These are phyloP conservation scores for Sogatella furcifera DNA, from an alignment of 1,140 invertebrate genomes.

Conservation along the genomic window DNA sequence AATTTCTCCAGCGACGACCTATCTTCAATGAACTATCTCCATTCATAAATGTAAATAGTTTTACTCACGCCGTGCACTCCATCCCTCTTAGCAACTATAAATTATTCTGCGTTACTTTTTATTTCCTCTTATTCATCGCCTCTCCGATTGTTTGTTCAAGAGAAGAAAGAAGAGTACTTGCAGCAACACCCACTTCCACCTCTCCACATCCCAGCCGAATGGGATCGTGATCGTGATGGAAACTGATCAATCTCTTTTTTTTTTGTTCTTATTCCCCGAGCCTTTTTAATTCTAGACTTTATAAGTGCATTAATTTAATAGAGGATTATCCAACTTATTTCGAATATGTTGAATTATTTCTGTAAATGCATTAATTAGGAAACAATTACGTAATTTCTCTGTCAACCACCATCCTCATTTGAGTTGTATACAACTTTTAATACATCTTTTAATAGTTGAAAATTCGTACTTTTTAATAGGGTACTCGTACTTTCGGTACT, in stretches of 20 bases:
- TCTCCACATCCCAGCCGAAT: background rate
- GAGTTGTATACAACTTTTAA: too few species aligned
- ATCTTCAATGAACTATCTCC: constrained; percentile 1
- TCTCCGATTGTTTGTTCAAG: background rate
- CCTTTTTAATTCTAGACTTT: background rate
- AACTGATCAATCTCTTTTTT: background rate
- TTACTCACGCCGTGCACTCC: background rate
- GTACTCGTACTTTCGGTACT: too few species aligned
- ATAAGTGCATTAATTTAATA: too few species aligned
- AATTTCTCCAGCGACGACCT: background rate
- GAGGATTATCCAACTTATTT: too few species aligned
- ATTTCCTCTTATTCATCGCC: background rate
- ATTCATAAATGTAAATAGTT: constrained; percentile 2
- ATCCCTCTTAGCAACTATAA: background rate
- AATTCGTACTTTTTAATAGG: too few species aligned
- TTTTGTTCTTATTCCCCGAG: background rate
- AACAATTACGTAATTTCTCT: too few species aligned
- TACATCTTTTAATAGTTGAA: too few species aligned
- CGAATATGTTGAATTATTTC: too few species aligned
- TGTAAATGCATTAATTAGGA: too few species aligned
- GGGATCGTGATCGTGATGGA: background rate
- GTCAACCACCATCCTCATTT: too few species aligned
- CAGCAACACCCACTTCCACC: background rate
- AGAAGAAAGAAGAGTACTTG: background rate
- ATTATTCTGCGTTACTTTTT: background rate